Percentiles rank a stretch among this genome's conserved stretches.
These are phyloP conservation scores for Seladonia tumulorum DNA, from an alignment of 2,888 invertebrate genomes.

Conservation along the genomic window DNA sequence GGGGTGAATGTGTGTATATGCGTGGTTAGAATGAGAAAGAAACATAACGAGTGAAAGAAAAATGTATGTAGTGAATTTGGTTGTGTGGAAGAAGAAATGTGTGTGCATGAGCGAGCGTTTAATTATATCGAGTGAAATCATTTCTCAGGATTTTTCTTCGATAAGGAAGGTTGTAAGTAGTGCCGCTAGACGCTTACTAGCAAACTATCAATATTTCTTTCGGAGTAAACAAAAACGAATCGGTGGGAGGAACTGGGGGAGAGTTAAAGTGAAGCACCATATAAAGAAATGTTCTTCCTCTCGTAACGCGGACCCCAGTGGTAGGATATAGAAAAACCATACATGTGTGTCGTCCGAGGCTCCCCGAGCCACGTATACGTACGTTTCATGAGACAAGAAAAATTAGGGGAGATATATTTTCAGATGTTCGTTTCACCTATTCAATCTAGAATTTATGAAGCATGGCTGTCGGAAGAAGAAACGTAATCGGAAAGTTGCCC, in stretches of 20 bases:
- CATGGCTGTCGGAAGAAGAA: slow-evolving; percentile 34
- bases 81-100: too few relatives aligned
- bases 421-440: slow-evolving; percentile 27
- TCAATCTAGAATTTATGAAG: slow-evolving; percentile 53
- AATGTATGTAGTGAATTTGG: too few relatives aligned
- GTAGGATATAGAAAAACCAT: slow-evolving; percentile 11
- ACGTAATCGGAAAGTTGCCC: slow-evolving; percentile 63
- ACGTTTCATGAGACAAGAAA: background rate
- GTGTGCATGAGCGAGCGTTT: too few relatives aligned
- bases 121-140: too few relatives aligned
- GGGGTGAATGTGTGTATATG: too few relatives aligned
- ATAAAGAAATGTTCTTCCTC: slow-evolving; percentile 6
- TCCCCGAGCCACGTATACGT: background rate
- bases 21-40: too few relatives aligned
- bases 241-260: background rate
- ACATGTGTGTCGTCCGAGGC: background rate
- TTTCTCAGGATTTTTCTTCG: background rate
- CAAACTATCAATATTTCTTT: background rate
- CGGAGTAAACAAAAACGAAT: background rate
- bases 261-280: slow-evolving; percentile 2
- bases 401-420: slow-evolving; percentile 47
- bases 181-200: background rate
- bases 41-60: too few relatives aligned
- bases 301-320: background rate
- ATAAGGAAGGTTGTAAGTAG: background rate